Evolutionary conservation across 2,888 invertebrate species (phyloP).

Genomic region (Molorchus minor): DNA sequence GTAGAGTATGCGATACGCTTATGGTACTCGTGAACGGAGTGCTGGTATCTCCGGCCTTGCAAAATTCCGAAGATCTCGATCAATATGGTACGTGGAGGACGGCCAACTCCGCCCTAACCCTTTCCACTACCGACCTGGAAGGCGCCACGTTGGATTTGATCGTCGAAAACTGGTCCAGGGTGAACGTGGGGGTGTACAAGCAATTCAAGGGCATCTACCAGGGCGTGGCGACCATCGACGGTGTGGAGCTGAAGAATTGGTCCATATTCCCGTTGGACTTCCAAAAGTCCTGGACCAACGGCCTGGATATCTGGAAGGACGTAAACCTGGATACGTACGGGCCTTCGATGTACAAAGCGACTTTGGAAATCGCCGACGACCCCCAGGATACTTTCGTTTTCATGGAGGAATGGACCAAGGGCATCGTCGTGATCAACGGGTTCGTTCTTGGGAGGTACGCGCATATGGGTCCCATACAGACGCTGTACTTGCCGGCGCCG

Average conservation of each 20-base stretch:
- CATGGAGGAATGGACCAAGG: constrained; percentile 84
- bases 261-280: constrained; percentile 64
- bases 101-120: constrained; percentile 51
- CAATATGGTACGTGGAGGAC: constrained; percentile 61
- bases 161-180: constrained; percentile 83
- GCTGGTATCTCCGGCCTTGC: constrained; percentile 57
- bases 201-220: constrained; percentile 58
- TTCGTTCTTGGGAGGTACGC: constrained; percentile 87
- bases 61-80: constrained; percentile 51
- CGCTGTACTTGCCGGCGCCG: constrained; percentile 83
- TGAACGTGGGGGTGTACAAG: constrained; percentile 67
- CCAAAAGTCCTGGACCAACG: constrained; percentile 55
- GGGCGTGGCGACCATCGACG: constrained; percentile 60
- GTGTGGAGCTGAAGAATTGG: constrained; percentile 58
- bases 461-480: constrained; percentile 80
- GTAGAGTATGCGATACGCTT: constrained; percentile 65
- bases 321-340: constrained; percentile 52
- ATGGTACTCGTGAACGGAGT: constrained; percentile 64
- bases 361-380: constrained; percentile 54
- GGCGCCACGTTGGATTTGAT: constrained; percentile 60
- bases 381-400: constrained; percentile 81
- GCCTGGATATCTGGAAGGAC: constrained; percentile 52
- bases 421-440: constrained; percentile 83
- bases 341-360: constrained; percentile 68
- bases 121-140: constrained; percentile 45